Conservation (phyloP, 2,113 vertebrate species). For the Lepisosteus osseus region DNA sequence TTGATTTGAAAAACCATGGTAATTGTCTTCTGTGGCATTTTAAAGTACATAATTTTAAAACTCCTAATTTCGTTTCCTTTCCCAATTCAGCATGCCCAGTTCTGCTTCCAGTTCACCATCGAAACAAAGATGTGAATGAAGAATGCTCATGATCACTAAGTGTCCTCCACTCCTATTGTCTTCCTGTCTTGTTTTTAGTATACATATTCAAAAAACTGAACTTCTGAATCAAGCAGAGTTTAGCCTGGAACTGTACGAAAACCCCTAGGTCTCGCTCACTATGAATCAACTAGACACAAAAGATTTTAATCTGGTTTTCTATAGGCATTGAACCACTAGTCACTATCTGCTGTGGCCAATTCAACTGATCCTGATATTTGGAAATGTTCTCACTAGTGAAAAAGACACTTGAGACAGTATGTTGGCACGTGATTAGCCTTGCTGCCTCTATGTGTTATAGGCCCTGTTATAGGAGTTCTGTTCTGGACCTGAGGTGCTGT, state of each 20-base stretch:
- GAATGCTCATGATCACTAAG: conserved; percentile 37
- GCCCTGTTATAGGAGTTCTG: too few relatives aligned
- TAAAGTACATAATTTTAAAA: not conserved
- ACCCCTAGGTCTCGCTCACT: not conserved
- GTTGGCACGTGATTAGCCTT: too few relatives aligned
- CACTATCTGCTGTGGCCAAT: too few relatives aligned
- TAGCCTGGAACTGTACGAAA: not conserved
- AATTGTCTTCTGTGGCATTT: not conserved
- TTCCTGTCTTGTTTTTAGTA: not conserved
- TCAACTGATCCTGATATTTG: too few relatives aligned
- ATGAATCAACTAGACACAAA: not conserved
- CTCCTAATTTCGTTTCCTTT: not conserved
- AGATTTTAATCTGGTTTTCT: too few relatives aligned
- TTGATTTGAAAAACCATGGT: not conserved
- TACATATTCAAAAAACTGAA: too few relatives aligned
- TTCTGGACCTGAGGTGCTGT: too few relatives aligned
- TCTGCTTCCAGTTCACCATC: conserved; percentile 47
- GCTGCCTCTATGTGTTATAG: too few relatives aligned
- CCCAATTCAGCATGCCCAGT: conserved; percentile 35
- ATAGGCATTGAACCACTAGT: too few relatives aligned
- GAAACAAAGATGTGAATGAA: conserved; percentile 49
- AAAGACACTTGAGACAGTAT: too few relatives aligned
- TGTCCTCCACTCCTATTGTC: conserved; percentile 32
- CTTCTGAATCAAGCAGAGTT: too few relatives aligned
- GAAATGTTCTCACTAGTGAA: too few relatives aligned